Conservation (phyloP, 2,113 vertebrate genomes). For the Scomber colias region DNA sequence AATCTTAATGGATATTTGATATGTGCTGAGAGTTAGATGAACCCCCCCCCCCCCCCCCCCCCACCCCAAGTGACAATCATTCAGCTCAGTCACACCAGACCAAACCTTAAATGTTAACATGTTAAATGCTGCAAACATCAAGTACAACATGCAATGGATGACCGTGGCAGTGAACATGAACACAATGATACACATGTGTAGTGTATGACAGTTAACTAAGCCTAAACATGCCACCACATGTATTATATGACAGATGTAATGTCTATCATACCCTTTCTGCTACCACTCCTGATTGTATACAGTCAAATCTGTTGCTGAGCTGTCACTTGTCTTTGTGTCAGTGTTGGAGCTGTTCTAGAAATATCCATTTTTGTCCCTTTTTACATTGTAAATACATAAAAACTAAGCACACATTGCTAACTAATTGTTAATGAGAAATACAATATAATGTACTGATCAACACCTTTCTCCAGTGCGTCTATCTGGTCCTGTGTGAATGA, state of each 20-base stretch:
- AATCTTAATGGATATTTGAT: too few relatives aligned
- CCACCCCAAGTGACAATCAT: too few relatives aligned
- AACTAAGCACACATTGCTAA: neutral
- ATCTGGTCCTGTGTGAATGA: slow-evolving; percentile 99
- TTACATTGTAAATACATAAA: too few relatives aligned
- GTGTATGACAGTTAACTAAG: neutral
- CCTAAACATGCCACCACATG: neutral
- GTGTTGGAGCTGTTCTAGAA: neutral
- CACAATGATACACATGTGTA: neutral
- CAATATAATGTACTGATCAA: neutral
- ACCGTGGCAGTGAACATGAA: too few relatives aligned
- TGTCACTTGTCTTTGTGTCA: neutral
- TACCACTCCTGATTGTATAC: neutral
- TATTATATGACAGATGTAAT: too few relatives aligned
- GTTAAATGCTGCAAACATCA: neutral
- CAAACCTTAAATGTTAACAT: too few relatives aligned
- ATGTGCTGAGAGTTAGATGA: too few relatives aligned
- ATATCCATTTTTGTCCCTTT: too few relatives aligned
- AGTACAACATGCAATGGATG: neutral
- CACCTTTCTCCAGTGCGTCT: slow-evolving; percentile 98
- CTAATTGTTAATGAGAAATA: neutral
- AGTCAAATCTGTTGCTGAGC: neutral
- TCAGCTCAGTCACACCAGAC: too few relatives aligned
- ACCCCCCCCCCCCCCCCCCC: too few relatives aligned
- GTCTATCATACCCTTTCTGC: too few relatives aligned